Evolutionary conservation across 2,797 vertebrate species (phyloP), one percentile per base, ranked within the genome.

Genomic region (Semotilus atromaculatus): DNA sequence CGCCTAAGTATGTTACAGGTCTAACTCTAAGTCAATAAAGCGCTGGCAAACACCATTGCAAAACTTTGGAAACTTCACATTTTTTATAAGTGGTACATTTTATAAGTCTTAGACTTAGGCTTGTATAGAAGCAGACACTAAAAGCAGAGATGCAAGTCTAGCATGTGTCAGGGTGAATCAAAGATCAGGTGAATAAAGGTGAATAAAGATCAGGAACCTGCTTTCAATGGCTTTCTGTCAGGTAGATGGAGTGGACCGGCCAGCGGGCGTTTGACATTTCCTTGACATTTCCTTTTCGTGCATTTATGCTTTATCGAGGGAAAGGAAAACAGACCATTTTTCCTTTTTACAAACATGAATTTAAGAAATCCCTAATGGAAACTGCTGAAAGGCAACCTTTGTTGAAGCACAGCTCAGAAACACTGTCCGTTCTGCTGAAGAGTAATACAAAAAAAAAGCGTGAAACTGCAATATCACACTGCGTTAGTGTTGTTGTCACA

Each of bases 261-360:
- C 93, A 89, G 93, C 90, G 87, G 94, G 92, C 90, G 90, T 95
- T 94, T 96, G 94, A 94, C 94, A 95, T 96, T 95, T 95, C 91
- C 93, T 86, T 95, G 94, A 94, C 94, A 95, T 96, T 95, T 96
- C 90, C 90, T 88, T 89, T 88, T 87, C 90, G 85, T 92, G 91
- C 84, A 90, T 92, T 92, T 92, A 90, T 90, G 73, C 92, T 88
- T 91, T 93, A 90, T 93, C 89, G 91, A 90, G 91, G 90, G 91
- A 90, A 91, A 92, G 91, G 91, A 93, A 93, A 93, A 94, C 93
- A 93, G 90, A 90, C 89, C 91, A 90, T 82, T 91, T 89, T 91
- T 68, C 48, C 53, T 67, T 58, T 90, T 89, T 86, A 92, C 21
- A 43, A 76, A 83, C 40, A 72, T 45, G 79, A 81, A 74, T 62